A percentile compares a stretch with the other conserved stretches of the same genome.
Evolutionary conservation across 2,888 invertebrate genomes (phyloP).

Genomic region (Nomada fabriciana): DNA sequence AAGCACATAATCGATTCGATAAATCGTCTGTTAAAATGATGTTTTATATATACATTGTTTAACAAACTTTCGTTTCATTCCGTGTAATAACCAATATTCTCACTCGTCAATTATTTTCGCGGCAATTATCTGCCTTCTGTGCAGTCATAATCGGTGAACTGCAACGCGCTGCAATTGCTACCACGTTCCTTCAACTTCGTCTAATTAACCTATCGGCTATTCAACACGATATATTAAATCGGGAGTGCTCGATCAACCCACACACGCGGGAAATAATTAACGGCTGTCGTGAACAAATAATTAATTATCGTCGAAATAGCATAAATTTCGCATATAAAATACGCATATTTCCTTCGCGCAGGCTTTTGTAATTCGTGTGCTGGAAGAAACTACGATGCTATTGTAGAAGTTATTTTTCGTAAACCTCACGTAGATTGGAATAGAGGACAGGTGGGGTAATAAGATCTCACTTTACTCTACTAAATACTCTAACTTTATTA

Average conservation of each 20-base stretch:
- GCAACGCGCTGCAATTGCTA: not conserved
- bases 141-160: not conserved
- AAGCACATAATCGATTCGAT: no score
- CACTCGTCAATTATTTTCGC: not conserved
- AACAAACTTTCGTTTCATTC: not conserved
- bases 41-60: not conserved
- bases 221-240: slow-evolving; percentile 20
- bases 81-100: not conserved
- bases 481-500: no score
- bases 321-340: no score
- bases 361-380: not conserved
- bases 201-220: slow-evolving; percentile 31
- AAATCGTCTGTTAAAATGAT: not conserved
- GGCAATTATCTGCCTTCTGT: not conserved
- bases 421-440: no score
- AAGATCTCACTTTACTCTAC: no score
- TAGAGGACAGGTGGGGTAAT: no score
- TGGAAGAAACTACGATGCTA: not conserved
- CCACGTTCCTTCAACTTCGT: slow-evolving; percentile 5
- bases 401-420: no score
- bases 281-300: slow-evolving; percentile 8
- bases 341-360: not conserved
- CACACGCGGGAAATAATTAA: slow-evolving; percentile 36
- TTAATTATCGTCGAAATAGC: slow-evolving; percentile 26
- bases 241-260: slow-evolving; percentile 8